phyloP scores from a whole-genome alignment of 2,888 invertebrate genomes.

The Scaptomyza polygonia region DNA sequence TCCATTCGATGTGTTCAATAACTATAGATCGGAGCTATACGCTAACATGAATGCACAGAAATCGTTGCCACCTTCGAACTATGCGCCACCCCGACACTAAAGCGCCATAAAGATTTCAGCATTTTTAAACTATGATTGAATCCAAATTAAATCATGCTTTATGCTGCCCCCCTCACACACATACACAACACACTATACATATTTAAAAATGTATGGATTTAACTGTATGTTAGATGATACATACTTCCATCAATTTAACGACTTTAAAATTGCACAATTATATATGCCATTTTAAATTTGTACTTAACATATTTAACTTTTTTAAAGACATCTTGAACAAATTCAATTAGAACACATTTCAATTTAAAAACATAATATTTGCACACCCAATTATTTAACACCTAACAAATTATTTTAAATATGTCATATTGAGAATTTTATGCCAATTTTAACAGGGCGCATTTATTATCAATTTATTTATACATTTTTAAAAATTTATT shows the following conservation, averaged over 20 bases:
- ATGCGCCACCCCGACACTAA: constrained; percentile 41
- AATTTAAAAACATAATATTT: neutral
- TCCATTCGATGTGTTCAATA: constrained; percentile 39
- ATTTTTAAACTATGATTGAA: neutral
- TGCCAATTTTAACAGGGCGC: constrained; percentile 36
- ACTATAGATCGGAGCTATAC: constrained; percentile 31
- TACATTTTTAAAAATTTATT: constrained; percentile 35
- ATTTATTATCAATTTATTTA: constrained; percentile 32
- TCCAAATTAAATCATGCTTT: neutral
- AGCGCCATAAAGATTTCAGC: neutral
- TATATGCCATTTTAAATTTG: constrained; percentile 35
- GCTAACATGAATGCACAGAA: constrained; percentile 10
- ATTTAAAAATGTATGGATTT: constrained; percentile 6
- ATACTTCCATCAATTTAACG: constrained; percentile 8
- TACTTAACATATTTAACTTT: constrained; percentile 25
- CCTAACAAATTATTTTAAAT: constrained; percentile 41
- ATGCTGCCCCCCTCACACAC: neutral
- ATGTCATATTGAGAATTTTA: constrained; percentile 40
- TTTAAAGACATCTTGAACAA: constrained; percentile 13
- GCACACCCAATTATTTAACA: constrained; percentile 12
- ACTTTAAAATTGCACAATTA: constrained; percentile 22
- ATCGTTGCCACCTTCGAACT: constrained; percentile 6
- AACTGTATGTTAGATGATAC: constrained; percentile 11
- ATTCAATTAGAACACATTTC: neutral
- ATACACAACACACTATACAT: constrained; percentile 2